phyloP scores from a whole-genome alignment of 2,797 vertebrate species.

The Pipistrellus nathusii region DNA sequence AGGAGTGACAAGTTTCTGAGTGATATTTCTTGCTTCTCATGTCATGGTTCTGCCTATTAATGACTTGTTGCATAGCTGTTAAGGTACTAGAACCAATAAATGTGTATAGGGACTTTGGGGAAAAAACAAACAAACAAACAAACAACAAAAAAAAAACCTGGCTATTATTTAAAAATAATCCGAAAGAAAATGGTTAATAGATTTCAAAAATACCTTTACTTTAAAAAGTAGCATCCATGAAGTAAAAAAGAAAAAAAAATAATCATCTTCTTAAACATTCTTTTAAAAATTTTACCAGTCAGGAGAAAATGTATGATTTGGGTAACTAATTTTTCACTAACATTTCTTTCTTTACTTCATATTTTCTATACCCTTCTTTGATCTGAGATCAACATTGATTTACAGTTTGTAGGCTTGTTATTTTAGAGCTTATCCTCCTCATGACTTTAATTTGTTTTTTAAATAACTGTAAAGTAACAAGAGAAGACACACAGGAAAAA shows the following conservation, averaged over 20 bases:
- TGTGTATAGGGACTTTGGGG: slow-evolving; percentile 90
- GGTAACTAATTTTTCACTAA: not conserved
- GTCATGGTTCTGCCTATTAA: slow-evolving; percentile 88
- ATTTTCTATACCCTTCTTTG: not conserved
- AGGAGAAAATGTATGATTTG: not conserved
- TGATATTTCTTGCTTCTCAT: not conserved
- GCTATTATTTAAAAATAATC: slow-evolving; percentile 86
- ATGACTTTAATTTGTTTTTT: not conserved
- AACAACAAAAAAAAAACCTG: slow-evolving; percentile 85
- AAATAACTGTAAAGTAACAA: not conserved
- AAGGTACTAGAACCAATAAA: slow-evolving; percentile 89
- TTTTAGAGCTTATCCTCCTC: not conserved
- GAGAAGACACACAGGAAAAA: not conserved
- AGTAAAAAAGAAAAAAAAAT: not conserved
- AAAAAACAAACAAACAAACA: no score
- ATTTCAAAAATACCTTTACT: slow-evolving; percentile 14
- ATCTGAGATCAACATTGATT: not conserved
- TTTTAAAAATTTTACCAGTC: slow-evolving; percentile 6
- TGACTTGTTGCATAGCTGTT: slow-evolving; percentile 89
- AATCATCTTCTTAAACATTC: not conserved
- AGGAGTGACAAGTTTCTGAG: not conserved
- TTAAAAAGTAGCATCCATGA: not conserved
- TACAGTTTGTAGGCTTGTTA: not conserved
- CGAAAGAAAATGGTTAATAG: not conserved
- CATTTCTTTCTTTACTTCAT: not conserved